Conservation (phyloP, 2,113 vertebrate species). For the Cromileptes altivelis region DNA sequence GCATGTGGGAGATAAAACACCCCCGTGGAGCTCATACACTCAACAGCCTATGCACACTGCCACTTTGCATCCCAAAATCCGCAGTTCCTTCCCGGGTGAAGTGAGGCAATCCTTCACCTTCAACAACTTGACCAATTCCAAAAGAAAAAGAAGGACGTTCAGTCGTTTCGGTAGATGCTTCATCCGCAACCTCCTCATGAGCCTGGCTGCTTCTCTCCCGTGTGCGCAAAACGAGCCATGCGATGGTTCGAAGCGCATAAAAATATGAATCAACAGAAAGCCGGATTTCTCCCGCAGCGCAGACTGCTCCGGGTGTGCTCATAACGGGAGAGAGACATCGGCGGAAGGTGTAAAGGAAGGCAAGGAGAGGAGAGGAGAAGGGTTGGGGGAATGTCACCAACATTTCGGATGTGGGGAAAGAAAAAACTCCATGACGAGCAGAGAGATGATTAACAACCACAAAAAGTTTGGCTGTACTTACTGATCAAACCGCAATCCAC, state of each 20-base stretch:
- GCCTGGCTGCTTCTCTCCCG: conserved; percentile 13
- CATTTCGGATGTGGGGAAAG: conserved; percentile 15
- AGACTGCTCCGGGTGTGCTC: conserved; percentile 15
- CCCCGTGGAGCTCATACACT: not conserved
- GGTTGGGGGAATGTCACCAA: conserved; percentile 42
- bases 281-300: conserved; percentile 13
- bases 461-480: conserved; percentile 77
- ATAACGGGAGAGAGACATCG: not conserved
- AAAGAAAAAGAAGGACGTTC: not conserved
- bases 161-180: conserved; percentile 24
- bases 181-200: conserved; percentile 43
- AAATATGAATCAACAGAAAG: not conserved
- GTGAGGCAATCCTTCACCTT: conserved; percentile 27
- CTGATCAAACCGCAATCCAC: conserved; percentile 69
- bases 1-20: conserved; percentile 26
- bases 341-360: not conserved
- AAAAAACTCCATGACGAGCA: conserved; percentile 18
- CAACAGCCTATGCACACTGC: not conserved
- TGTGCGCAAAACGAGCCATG: conserved; percentile 38
- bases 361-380: conserved; percentile 3
- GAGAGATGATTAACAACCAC: conserved; percentile 20
- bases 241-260: conserved; percentile 15
- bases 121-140: conserved; percentile 47
- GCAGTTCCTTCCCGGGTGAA: conserved; percentile 13
- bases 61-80: conserved; percentile 33